Conservation (phyloP, 1,140 invertebrate genomes). For the Heliconius hewitsoni region DNA sequence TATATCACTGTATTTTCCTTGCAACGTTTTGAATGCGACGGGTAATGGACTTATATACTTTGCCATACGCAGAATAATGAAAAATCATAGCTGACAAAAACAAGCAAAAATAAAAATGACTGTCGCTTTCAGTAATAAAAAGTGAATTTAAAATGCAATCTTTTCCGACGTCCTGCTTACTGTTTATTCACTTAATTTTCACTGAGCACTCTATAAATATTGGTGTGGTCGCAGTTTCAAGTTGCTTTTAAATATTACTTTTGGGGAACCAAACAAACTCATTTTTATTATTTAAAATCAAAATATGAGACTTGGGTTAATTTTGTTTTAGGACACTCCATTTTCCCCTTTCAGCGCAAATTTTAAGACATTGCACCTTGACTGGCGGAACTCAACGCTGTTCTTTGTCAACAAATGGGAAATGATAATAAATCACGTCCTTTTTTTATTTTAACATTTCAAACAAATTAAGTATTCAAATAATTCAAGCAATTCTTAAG, state of each 20-base stretch:
- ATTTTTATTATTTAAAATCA: not conserved
- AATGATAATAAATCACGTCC: no score
- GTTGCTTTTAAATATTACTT: constrained; percentile 6
- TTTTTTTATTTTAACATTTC: no score
- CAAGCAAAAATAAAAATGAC: not conserved
- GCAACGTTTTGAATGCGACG: no score
- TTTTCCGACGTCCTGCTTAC: not conserved
- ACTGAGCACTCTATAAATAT: constrained; percentile 5
- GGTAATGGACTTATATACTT: no score
- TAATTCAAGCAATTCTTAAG: no score
- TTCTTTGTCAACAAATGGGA: no score
- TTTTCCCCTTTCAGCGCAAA: not conserved
- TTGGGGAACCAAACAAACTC: not conserved
- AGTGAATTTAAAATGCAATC: not conserved
- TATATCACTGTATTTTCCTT: no score
- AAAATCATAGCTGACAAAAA: no score
- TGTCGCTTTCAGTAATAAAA: not conserved
- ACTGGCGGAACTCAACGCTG: no score
- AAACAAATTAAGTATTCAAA: no score
- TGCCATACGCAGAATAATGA: no score
- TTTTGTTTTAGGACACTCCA: no score
- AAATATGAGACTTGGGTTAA: not conserved
- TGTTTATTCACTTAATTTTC: constrained; percentile 9
- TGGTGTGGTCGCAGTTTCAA: not conserved
- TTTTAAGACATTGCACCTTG: not conserved